Percentiles rank a stretch among this genome's conserved stretches.
Evolutionary conservation across 2,797 vertebrate genomes (phyloP).

Genomic region (Acanthornis magna): DNA sequence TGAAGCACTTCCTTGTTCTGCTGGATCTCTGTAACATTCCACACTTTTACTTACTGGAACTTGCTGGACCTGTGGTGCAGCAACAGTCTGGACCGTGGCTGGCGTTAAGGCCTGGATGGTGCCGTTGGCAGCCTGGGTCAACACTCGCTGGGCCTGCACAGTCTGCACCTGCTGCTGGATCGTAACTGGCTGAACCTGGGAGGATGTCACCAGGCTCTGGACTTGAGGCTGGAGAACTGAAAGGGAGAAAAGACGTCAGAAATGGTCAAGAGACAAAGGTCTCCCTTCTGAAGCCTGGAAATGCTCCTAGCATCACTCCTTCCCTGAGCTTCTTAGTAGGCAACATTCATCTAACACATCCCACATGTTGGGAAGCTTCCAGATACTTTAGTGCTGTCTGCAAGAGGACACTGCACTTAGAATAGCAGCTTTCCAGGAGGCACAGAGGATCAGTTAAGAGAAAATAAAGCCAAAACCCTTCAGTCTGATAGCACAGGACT

Average conservation of each 20-base stretch:
- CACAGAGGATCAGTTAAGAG: not conserved
- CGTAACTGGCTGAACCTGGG: slow-evolving; percentile 89
- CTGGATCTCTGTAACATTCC: not conserved
- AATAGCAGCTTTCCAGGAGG: not conserved
- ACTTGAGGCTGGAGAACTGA: slow-evolving; percentile 94
- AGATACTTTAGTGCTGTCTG: not conserved
- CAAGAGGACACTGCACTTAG: not conserved
- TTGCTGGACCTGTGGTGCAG: slow-evolving; percentile 91
- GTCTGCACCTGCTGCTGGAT: slow-evolving; percentile 92
- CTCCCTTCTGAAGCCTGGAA: not conserved
- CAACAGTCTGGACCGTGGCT: slow-evolving; percentile 83
- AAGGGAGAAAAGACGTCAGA: slow-evolving; percentile 28
- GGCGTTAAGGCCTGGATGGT: slow-evolving; percentile 79
- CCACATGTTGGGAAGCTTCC: not conserved
- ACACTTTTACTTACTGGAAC: slow-evolving; percentile 74
- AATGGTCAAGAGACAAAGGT: not conserved
- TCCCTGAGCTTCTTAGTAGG: not conserved
- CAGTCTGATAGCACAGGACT: not conserved
- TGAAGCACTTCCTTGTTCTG: not conserved
- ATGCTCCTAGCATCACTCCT: not conserved
- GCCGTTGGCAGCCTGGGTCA: slow-evolving; percentile 83
- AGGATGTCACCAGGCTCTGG: slow-evolving; percentile 91
- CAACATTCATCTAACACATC: not conserved
- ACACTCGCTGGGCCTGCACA: slow-evolving; percentile 81
- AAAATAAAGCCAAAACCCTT: not conserved